Conservation (phyloP, 37 sponge, comb jelly and placozoan species). For the Oopsacas minuta region DNA sequence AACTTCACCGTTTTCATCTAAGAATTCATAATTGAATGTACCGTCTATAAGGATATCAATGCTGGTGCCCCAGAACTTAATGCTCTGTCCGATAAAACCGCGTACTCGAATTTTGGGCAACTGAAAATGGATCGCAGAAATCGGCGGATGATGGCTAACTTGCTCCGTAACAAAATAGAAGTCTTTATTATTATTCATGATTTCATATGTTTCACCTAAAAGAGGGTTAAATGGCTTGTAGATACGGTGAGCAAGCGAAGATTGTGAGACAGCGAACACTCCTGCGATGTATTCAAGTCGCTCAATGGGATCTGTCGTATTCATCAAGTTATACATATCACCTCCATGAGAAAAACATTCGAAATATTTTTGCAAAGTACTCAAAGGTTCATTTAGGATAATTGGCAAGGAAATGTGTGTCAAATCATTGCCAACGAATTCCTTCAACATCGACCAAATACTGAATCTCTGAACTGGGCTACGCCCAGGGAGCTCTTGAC, state of each 20-base stretch:
- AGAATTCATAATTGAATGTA: background rate
- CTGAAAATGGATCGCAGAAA: conserved; percentile 25
- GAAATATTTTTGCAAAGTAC: background rate
- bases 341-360: background rate
- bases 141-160: conserved; percentile 48
- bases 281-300: background rate
- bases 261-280: background rate
- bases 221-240: conserved; percentile 64
- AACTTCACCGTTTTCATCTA: background rate
- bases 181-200: background rate
- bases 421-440: background rate
- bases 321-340: background rate
- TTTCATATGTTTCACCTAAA: conserved; percentile 61
- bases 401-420: background rate
- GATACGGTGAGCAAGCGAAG: background rate
- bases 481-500: background rate
- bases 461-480: background rate
- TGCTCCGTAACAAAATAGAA: background rate
- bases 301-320: background rate
- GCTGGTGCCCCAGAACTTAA: background rate
- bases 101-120: background rate
- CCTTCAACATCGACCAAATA: background rate
- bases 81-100: background rate
- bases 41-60: background rate
- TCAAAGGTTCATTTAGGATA: background rate